phyloP scores from a whole-genome alignment of 2,113 vertebrate species.

The Odocoileus hemionus region DNA sequence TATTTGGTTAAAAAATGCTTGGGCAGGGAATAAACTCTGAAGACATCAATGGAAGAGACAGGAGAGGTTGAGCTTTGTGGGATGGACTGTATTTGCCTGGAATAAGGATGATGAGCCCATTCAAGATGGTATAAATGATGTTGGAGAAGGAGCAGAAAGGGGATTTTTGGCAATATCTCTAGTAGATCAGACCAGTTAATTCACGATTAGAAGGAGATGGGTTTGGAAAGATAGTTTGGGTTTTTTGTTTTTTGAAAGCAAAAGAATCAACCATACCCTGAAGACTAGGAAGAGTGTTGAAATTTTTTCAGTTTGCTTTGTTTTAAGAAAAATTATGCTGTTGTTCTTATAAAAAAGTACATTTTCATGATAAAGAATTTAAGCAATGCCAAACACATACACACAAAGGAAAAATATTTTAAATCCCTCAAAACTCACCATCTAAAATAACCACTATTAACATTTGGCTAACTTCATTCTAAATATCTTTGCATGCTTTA shows the following conservation, averaged over 20 bases:
- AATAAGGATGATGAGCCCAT: background rate
- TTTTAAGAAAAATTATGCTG: background rate
- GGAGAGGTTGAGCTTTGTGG: background rate
- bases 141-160: background rate
- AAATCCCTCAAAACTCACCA: background rate
- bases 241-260: background rate
- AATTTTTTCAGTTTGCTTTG: background rate
- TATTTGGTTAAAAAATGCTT: background rate
- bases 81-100: background rate
- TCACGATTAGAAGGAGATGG: background rate
- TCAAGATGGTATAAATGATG: background rate
- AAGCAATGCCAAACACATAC: background rate
- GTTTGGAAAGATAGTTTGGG: background rate
- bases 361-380: constrained; percentile 14
- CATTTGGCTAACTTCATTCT: background rate
- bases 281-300: background rate
- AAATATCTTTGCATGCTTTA: background rate
- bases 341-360: background rate
- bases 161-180: background rate
- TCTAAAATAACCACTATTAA: background rate
- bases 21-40: background rate
- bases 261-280: background rate
- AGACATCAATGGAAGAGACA: background rate
- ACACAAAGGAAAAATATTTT: background rate
- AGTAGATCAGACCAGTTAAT: background rate